Evolutionary conservation across 2,888 invertebrate genomes (phyloP).

Genomic region (Eupithecia inturbata): DNA sequence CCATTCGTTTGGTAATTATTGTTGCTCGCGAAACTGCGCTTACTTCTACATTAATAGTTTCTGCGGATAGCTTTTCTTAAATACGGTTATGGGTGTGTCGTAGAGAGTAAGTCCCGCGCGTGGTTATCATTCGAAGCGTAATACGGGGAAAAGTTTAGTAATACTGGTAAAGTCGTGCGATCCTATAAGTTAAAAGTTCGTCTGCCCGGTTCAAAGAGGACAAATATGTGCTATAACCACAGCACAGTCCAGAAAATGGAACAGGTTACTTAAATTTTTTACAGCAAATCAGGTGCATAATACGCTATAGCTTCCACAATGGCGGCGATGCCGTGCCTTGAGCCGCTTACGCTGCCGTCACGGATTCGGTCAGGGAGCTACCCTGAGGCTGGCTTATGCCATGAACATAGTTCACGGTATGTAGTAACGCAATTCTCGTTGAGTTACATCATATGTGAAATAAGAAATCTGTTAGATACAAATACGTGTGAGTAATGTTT

Average conservation of each 20-base stretch:
- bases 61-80: slow-evolving; percentile 22
- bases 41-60: slow-evolving; percentile 35
- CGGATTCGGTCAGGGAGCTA: slow-evolving; percentile 57
- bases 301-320: slow-evolving; percentile 29
- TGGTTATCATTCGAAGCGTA: background rate
- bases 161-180: background rate
- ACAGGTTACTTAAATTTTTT: slow-evolving; percentile 24
- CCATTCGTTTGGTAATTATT: slow-evolving; percentile 41
- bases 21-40: slow-evolving; percentile 33
- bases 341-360: slow-evolving; percentile 67
- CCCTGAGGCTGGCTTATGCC: slow-evolving; percentile 39
- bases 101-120: background rate
- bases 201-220: background rate
- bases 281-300: slow-evolving; percentile 34
- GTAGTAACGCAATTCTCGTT: slow-evolving; percentile 15
- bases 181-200: background rate
- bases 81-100: slow-evolving; percentile 17
- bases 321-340: slow-evolving; percentile 51
- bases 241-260: background rate
- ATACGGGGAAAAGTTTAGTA: background rate
- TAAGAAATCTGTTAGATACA: background rate
- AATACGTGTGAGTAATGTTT: background rate
- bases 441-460: background rate
- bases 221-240: background rate
- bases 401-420: slow-evolving; percentile 9